A percentile compares a stretch with the other conserved stretches of the same genome.
phyloP scores from a whole-genome alignment of 2,888 invertebrate species.

The Thereva nobilitata region DNA sequence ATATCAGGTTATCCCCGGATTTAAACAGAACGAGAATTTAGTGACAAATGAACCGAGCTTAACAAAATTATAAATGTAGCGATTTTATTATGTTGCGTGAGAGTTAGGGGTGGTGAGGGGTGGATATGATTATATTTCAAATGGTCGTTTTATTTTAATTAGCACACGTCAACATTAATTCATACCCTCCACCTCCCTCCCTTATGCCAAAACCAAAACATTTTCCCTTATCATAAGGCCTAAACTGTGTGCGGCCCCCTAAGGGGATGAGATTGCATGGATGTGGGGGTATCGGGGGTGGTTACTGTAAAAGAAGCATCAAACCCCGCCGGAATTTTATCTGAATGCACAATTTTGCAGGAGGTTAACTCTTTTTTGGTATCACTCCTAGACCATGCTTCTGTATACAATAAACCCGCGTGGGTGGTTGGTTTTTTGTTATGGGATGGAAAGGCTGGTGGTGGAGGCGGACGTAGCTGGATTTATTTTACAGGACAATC shows the following conservation, averaged over 20 bases:
- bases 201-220: not conserved
- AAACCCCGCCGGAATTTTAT: slow-evolving; percentile 22
- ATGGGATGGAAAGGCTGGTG: not conserved
- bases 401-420: not conserved
- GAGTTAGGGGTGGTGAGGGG: not conserved
- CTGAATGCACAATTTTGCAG: slow-evolving; percentile 24
- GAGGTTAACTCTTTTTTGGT: slow-evolving; percentile 27
- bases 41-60: slow-evolving; percentile 35
- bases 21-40: slow-evolving; percentile 29
- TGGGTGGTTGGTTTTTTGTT: no score
- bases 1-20: not conserved
- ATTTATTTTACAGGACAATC: slow-evolving; percentile 32
- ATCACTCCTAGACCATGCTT: not conserved
- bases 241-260: slow-evolving; percentile 11
- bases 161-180: slow-evolving; percentile 33
- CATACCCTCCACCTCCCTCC: slow-evolving; percentile 15
- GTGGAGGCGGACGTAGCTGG: slow-evolving; percentile 27
- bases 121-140: slow-evolving; percentile 16
- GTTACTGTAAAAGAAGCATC: slow-evolving; percentile 14
- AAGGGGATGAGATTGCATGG: slow-evolving; percentile 5
- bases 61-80: slow-evolving; percentile 35
- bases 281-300: slow-evolving; percentile 17
- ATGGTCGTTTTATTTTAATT: slow-evolving; percentile 35
- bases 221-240: not conserved
- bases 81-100: slow-evolving; percentile 11